phyloP scores from a whole-genome alignment of 2,113 vertebrate species.

The Mormyrus iriodes region DNA sequence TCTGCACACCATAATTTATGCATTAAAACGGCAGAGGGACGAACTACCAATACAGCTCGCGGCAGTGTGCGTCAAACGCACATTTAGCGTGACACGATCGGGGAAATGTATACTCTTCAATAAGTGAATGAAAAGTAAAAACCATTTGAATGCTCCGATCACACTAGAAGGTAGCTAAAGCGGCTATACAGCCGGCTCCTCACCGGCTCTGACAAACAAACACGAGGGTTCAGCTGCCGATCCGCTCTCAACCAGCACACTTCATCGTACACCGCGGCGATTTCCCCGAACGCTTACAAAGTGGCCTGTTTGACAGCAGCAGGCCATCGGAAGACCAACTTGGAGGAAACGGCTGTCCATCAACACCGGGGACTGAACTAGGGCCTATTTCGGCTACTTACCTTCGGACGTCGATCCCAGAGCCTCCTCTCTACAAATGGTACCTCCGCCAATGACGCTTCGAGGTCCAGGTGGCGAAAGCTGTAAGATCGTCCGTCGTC shows the following conservation, averaged over 20 bases:
- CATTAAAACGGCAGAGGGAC: background rate
- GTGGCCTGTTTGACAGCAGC: background rate
- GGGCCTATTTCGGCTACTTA: conserved; percentile 16
- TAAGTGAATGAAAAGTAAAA: background rate
- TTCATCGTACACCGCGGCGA: background rate
- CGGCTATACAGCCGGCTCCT: background rate
- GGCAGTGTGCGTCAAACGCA: background rate
- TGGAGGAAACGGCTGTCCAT: background rate
- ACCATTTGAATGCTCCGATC: background rate
- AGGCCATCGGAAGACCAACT: background rate
- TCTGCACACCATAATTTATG: conserved; percentile 49
- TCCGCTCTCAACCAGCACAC: background rate
- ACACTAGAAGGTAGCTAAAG: background rate
- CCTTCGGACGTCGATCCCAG: conserved; percentile 66
- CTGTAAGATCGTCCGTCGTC: conserved; percentile 83
- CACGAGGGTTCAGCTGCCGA: background rate
- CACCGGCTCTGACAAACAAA: background rate
- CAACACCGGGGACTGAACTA: background rate
- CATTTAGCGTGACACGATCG: background rate
- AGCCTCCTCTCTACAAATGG: conserved; percentile 59
- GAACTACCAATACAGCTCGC: conserved; percentile 2
- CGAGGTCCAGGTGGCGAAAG: conserved; percentile 78
- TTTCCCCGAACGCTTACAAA: background rate
- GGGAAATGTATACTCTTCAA: background rate
- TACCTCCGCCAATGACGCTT: conserved; percentile 41